Evolutionary conservation across 1,140 invertebrate species (phyloP).

Genomic region (Drosophila pachea): DNA sequence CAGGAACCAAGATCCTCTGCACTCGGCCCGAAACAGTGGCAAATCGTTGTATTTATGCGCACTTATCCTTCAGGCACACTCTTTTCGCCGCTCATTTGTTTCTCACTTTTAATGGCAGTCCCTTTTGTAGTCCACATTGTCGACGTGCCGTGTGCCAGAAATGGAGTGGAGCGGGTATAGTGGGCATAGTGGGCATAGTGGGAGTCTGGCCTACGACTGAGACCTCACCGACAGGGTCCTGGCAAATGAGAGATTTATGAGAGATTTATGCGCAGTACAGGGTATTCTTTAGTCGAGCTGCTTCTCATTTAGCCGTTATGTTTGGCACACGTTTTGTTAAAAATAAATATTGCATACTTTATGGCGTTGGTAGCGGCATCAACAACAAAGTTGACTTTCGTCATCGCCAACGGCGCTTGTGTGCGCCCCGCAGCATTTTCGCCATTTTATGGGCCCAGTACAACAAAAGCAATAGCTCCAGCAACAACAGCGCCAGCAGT

Average conservation of each 20-base stretch:
- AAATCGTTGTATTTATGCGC: slow-evolving; percentile 50
- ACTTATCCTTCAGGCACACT: slow-evolving; percentile 45
- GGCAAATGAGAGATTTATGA: not conserved
- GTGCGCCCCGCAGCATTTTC: slow-evolving; percentile 64
- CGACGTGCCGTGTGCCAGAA: slow-evolving; percentile 46
- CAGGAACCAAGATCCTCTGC: not conserved
- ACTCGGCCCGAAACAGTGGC: slow-evolving; percentile 33
- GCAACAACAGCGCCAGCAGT: slow-evolving; percentile 16
- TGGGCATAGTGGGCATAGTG: not conserved
- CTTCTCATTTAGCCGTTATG: slow-evolving; percentile 48
- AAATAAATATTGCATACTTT: slow-evolving; percentile 77
- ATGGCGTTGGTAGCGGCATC: slow-evolving; percentile 43
- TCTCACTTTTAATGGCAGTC: slow-evolving; percentile 58
- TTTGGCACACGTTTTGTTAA: slow-evolving; percentile 71
- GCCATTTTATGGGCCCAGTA: slow-evolving; percentile 66
- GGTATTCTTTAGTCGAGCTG: slow-evolving; percentile 7
- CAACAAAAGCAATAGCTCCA: slow-evolving; percentile 45
- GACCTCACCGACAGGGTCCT: not conserved
- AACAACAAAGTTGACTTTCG: slow-evolving; percentile 60
- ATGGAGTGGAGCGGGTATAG: not conserved
- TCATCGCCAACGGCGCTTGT: slow-evolving; percentile 61
- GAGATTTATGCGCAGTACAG: not conserved
- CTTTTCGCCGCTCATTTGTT: slow-evolving; percentile 56
- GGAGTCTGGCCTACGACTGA: too few species aligned
- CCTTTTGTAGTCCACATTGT: slow-evolving; percentile 36